These are phyloP conservation scores for Alca torda DNA, from an alignment of 2,797 vertebrate species.

Conservation along the genomic window DNA sequence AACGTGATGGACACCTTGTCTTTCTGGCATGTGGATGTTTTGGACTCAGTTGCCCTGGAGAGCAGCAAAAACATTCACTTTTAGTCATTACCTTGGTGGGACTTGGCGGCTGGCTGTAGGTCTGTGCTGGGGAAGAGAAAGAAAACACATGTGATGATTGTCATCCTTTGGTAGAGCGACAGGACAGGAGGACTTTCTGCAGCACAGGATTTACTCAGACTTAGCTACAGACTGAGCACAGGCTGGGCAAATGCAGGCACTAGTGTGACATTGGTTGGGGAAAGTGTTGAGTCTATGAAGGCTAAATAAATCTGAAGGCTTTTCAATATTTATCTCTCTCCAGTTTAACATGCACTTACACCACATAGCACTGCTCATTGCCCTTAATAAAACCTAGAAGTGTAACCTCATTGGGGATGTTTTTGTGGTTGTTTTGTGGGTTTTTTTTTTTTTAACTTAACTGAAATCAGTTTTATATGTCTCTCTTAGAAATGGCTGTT, in stretches of 20 bases:
- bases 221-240: neutral
- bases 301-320: neutral
- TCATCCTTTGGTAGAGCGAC: neutral
- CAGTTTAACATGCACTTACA: neutral
- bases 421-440: neutral
- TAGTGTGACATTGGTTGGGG: neutral
- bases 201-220: neutral
- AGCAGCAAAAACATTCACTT: neutral
- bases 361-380: neutral
- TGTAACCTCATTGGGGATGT: accelerated
- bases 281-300: neutral
- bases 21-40: neutral
- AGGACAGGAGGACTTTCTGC: neutral
- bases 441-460: neutral
- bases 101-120: neutral
- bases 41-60: neutral
- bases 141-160: neutral
- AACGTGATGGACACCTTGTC: neutral
- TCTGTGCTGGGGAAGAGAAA: conserved; percentile 20
- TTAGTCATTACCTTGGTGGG: conserved; percentile 14
- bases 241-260: neutral
- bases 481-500: neutral
- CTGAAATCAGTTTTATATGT: neutral
- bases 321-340: neutral
- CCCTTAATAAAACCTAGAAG: neutral